phyloP scores from a whole-genome alignment of 2,113 vertebrate species.

The Chrysochloris asiatica region DNA sequence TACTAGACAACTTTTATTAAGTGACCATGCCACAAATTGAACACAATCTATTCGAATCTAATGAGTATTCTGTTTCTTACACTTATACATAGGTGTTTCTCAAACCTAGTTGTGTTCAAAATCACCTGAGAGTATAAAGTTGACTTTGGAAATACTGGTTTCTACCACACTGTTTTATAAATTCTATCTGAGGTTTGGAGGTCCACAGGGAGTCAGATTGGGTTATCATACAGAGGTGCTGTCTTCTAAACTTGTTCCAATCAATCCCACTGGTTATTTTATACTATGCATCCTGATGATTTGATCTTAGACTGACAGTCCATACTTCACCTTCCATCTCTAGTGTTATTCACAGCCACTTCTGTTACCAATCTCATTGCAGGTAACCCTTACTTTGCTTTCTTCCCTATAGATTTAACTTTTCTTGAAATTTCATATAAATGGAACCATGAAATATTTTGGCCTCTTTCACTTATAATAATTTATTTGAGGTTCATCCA shows the following conservation, averaged over 20 bases:
- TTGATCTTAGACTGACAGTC: not conserved
- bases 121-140: not conserved
- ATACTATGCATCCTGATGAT: not conserved
- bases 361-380: not conserved
- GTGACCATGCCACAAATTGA: not conserved
- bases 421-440: constrained; percentile 27
- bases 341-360: not conserved
- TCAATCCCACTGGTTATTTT: not conserved
- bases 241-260: not conserved
- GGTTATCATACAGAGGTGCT: not conserved
- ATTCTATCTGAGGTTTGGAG: not conserved
- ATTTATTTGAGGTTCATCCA: constrained; percentile 17
- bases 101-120: not conserved
- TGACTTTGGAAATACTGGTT: not conserved
- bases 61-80: not conserved
- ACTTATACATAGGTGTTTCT: not conserved
- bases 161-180: not conserved
- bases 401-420: not conserved
- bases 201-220: not conserved
- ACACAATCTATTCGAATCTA: not conserved
- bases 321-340: not conserved
- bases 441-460: constrained; percentile 8
- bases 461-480: not conserved
- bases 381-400: not conserved
- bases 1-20: not conserved